These are phyloP conservation scores for Aotus griseimembra DNA, from an alignment of 2,797 vertebrate genomes.

Conservation along the genomic window DNA sequence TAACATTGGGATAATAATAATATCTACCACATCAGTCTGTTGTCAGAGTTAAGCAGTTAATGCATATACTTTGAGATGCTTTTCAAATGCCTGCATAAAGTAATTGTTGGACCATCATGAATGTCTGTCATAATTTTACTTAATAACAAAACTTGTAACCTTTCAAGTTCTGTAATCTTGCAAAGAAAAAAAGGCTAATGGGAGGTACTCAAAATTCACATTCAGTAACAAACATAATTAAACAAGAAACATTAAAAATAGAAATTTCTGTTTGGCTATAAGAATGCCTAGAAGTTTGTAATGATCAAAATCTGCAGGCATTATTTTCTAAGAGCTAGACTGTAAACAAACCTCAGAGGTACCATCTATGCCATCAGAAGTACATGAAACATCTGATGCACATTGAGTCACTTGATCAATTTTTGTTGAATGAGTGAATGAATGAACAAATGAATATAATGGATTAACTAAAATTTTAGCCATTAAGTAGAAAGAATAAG, in stretches of 20 bases:
- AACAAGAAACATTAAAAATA: not conserved
- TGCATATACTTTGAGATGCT: not conserved
- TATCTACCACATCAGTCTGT: not conserved
- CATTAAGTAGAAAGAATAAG: not conserved
- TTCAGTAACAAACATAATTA: conserved; percentile 1
- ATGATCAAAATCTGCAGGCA: not conserved
- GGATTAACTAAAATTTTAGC: not conserved
- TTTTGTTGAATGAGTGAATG: not conserved
- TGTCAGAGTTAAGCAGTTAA: not conserved
- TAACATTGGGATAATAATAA: not conserved
- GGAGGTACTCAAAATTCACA: conserved; percentile 44
- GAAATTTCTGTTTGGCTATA: not conserved
- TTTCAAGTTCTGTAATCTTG: not conserved
- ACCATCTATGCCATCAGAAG: not conserved
- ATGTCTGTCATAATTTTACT: not conserved
- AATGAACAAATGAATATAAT: not conserved
- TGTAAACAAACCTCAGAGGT: not conserved
- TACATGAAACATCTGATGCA: not conserved
- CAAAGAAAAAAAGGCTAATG: not conserved
- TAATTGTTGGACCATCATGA: not conserved
- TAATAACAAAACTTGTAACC: conserved; percentile 11
- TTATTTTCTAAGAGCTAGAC: not conserved
- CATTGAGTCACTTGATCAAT: not conserved
- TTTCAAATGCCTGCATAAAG: not conserved
- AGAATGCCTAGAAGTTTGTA: conserved; percentile 37